These are phyloP conservation scores for Sminthurides aquaticus DNA, from an alignment of 2,888 invertebrate species.

Conservation along the genomic window DNA sequence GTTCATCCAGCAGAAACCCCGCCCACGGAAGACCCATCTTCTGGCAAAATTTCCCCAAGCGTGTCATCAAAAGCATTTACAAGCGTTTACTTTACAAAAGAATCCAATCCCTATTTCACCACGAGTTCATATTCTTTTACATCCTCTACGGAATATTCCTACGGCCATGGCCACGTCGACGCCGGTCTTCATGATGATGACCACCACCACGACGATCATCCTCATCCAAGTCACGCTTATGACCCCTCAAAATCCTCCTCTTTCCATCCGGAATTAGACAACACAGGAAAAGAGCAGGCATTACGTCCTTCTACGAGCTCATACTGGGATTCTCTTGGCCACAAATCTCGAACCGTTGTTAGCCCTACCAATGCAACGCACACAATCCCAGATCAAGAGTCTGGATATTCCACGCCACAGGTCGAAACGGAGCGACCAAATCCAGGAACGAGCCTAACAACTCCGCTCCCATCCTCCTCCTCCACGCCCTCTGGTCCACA, in stretches of 20 bases:
- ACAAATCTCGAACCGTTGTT: conserved; percentile 13
- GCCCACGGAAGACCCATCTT: background rate
- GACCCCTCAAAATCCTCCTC: too few relatives aligned
- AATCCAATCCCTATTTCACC: conserved; percentile 33
- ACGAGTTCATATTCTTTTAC: conserved; percentile 38
- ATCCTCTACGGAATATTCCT: conserved; percentile 35
- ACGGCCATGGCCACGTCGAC: conserved; percentile 5
- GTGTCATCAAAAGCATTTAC: conserved; percentile 28
- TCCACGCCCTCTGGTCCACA: background rate
- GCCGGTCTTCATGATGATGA: conserved; percentile 8
- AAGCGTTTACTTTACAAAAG: conserved; percentile 34
- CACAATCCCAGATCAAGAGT: conserved; percentile 22
- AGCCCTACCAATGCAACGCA: background rate
- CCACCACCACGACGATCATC: conserved; percentile 5
- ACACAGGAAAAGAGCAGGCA: conserved; percentile 24
- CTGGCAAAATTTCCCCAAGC: conserved; percentile 1
- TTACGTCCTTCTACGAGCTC: conserved; percentile 26
- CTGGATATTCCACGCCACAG: conserved; percentile 29
- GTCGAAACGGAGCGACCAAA: conserved; percentile 29
- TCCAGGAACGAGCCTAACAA: background rate
- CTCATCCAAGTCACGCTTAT: too few relatives aligned
- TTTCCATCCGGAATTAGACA: conserved; percentile 11
- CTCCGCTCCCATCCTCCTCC: background rate
- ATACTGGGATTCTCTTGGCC: conserved; percentile 30
- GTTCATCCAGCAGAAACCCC: background rate